Evolutionary conservation across 1,140 invertebrate species (phyloP).

Genomic region (Drosophila mojavensis): DNA sequence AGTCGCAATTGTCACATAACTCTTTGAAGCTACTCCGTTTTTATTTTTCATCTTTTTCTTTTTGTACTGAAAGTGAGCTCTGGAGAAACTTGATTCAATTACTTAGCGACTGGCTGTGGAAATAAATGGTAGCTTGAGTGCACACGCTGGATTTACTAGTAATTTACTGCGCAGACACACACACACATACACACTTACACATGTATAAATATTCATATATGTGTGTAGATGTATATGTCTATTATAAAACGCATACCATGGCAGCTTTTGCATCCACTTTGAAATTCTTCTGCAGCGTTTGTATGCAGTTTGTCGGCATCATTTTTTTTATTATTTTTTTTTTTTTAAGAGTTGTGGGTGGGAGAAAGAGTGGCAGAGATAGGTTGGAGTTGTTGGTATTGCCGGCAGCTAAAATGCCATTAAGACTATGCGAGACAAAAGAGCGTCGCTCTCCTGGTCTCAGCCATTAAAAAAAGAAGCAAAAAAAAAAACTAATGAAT

Average conservation of each 20-base stretch:
- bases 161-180: constrained; percentile 48
- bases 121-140: constrained; percentile 59
- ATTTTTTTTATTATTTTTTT: neutral
- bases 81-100: constrained; percentile 50
- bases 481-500: constrained; percentile 56
- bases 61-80: constrained; percentile 12
- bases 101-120: constrained; percentile 52
- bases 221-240: neutral
- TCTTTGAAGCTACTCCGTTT: too few relatives aligned
- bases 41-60: neutral
- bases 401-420: constrained; percentile 41
- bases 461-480: constrained; percentile 6
- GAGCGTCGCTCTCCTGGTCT: constrained; percentile 20
- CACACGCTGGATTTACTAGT: constrained; percentile 61
- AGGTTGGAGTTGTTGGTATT: constrained; percentile 2
- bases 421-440: constrained; percentile 46
- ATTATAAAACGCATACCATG: constrained; percentile 16
- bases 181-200: neutral
- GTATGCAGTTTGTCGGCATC: constrained; percentile 38
- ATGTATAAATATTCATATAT: too few relatives aligned
- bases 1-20: constrained; percentile 14
- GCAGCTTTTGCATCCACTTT: constrained; percentile 50
- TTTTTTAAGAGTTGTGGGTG: constrained; percentile 1
- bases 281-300: constrained; percentile 53
- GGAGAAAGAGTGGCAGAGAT: neutral